Conservation (phyloP, 1,140 invertebrate genomes). For the Augochlora pura region DNA sequence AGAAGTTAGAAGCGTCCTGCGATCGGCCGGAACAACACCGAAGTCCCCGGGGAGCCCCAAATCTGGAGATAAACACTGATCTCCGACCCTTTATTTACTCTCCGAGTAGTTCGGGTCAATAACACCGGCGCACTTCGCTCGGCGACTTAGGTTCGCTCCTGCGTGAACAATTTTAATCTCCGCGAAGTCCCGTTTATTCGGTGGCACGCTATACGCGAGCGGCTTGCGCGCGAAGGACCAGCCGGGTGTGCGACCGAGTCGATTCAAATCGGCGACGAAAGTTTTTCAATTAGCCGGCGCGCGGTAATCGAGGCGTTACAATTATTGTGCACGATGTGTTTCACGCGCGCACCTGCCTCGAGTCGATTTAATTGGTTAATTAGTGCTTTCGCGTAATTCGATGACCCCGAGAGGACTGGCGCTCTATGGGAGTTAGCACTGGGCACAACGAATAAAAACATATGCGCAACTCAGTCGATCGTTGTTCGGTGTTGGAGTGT, state of each 20-base stretch:
- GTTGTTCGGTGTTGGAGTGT: too few relatives aligned
- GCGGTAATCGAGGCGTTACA: slow-evolving; percentile 18
- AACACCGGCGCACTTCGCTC: not conserved
- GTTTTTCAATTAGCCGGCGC: not conserved
- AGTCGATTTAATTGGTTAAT: slow-evolving; percentile 22
- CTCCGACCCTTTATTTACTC: not conserved
- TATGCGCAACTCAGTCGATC: not conserved
- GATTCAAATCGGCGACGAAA: not conserved
- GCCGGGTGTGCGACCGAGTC: not conserved
- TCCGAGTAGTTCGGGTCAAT: not conserved
- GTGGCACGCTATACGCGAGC: not conserved
- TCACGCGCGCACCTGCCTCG: not conserved
- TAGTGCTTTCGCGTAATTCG: slow-evolving; percentile 9
- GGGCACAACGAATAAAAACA: not conserved
- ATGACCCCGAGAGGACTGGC: not conserved
- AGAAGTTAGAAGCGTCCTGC: not conserved
- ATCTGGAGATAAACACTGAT: not conserved
- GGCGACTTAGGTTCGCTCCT: not conserved
- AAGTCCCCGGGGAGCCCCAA: not conserved
- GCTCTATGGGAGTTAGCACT: too few relatives aligned
- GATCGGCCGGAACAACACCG: not conserved
- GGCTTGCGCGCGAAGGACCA: not conserved
- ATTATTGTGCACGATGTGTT: not conserved
- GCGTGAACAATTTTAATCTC: not conserved
- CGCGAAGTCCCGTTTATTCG: not conserved